These are phyloP conservation scores for Cephus spinipes DNA, from an alignment of 2,888 invertebrate genomes.

Conservation along the genomic window DNA sequence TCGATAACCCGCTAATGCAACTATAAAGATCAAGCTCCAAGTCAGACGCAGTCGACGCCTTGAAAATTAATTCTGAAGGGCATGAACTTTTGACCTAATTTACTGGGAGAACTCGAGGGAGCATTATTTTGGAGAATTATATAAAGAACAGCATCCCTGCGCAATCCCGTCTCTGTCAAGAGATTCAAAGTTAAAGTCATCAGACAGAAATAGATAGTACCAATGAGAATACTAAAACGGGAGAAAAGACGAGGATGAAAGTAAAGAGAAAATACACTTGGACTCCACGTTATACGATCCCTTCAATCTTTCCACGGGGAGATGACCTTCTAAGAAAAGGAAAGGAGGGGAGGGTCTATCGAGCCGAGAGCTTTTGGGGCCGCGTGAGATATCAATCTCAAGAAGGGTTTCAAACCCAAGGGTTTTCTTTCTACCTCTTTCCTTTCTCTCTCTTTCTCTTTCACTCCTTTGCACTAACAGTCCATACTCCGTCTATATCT, in stretches of 20 bases:
- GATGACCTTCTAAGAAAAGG: background rate
- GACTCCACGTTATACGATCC: background rate
- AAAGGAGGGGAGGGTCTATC: background rate
- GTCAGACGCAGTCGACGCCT: background rate
- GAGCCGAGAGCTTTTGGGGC: background rate
- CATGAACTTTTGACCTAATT: background rate
- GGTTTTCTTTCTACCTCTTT: background rate
- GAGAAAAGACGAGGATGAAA: background rate
- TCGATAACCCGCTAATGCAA: background rate
- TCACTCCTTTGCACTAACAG: background rate
- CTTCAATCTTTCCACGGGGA: background rate
- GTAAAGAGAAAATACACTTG: background rate
- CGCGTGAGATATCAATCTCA: background rate
- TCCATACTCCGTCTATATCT: background rate
- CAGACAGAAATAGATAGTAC: background rate
- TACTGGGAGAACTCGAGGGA: background rate
- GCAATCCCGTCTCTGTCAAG: background rate
- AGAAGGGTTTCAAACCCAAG: background rate
- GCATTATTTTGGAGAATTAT: background rate
- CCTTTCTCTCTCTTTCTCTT: too few relatives aligned
- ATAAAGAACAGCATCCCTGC: background rate
- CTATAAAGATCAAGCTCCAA: background rate
- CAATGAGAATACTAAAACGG: background rate
- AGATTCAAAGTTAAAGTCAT: background rate
- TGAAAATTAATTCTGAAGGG: background rate